Conservation (phyloP, 2,888 invertebrate genomes). For the Leptinotarsa peninsularis region DNA sequence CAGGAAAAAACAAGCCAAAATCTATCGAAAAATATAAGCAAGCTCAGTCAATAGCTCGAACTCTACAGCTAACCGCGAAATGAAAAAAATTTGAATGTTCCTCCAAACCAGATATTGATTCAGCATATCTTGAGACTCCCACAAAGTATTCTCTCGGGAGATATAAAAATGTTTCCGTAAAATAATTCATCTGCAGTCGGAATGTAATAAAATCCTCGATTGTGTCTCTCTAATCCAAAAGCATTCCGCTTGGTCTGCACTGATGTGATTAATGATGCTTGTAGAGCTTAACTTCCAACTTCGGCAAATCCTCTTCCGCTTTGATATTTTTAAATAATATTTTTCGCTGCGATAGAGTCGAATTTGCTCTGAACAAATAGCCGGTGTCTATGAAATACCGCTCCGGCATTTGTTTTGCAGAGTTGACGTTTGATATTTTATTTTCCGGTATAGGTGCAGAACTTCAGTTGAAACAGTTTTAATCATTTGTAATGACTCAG, state of each 20-base stretch:
- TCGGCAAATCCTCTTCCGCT: slow-evolving; percentile 41
- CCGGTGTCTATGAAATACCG: slow-evolving; percentile 21
- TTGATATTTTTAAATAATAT: slow-evolving; percentile 43
- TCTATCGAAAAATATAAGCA: no score
- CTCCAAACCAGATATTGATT: not conserved
- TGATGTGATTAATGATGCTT: slow-evolving; percentile 59
- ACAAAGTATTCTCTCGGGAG: slow-evolving; percentile 15
- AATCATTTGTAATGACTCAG: not conserved
- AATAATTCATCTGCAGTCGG: slow-evolving; percentile 57
- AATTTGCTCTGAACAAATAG: slow-evolving; percentile 29
- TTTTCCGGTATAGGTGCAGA: not conserved
- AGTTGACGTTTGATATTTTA: slow-evolving; percentile 10
- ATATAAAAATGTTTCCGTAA: slow-evolving; percentile 45
- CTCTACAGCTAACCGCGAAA: no score
- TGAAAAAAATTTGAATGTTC: slow-evolving; percentile 8
- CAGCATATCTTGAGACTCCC: slow-evolving; percentile 8
- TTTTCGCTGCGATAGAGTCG: slow-evolving; percentile 27
- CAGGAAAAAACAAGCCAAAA: no score
- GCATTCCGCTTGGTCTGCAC: slow-evolving; percentile 54
- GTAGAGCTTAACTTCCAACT: slow-evolving; percentile 56
- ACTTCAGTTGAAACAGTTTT: not conserved
- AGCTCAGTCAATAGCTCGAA: no score
- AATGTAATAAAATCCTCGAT: slow-evolving; percentile 58
- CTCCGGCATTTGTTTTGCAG: slow-evolving; percentile 22
- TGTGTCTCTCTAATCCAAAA: slow-evolving; percentile 57